Evolutionary conservation across 2,113 vertebrate species (phyloP), one percentile per base, ranked within the genome.

Genomic region (Nematolebias whitei): DNA sequence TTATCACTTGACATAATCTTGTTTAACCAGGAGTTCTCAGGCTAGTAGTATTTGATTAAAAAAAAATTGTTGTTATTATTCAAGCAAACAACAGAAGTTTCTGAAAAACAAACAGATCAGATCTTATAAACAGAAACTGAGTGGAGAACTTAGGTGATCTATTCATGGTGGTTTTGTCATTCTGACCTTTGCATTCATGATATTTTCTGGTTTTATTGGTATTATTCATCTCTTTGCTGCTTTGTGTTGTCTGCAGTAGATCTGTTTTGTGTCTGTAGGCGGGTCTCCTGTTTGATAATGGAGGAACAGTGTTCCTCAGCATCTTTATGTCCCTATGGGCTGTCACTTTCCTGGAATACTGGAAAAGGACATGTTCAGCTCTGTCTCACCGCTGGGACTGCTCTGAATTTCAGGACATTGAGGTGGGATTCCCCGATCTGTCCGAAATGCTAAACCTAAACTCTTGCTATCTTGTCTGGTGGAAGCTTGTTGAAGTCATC

Each of bases 271-370:
- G 26, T 60, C 23, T 50, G 4, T 52, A 94, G 93, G 75, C 85
- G 2, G 93, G 94, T 1, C 85, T 93, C 43, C 90, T 95, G 48
- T 95, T 93, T 71, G 94, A 94, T 47, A 93, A 94, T 9, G 92
- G 88, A 0, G 93, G 93, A 1, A 93, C 92, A 0, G 92, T 94
- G 14, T 93, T 95, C 65, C 86, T 95, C 82, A 94, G 93, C 15
- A 77, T 94, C 69, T 95, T 95, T 85, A 92, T 93, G 92, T 93
- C 94, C 35, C 89, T 95, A 62, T 93, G 94, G 94, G 90, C 93
- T 0, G 87, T 92, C 64, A 90, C 90, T 43, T 95, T 95, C 78
- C 78, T 95, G 70, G 93, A 95, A 78, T 93, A 90, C 86, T 93
- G 93, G 94, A 95, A 94, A 64, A 87, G 87, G 49, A 94, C 80